A percentile compares a stretch with the other conserved stretches of the same genome.
Conservation (phyloP, 2,888 invertebrate genomes). For the Lasioglossum oenotherae region DNA sequence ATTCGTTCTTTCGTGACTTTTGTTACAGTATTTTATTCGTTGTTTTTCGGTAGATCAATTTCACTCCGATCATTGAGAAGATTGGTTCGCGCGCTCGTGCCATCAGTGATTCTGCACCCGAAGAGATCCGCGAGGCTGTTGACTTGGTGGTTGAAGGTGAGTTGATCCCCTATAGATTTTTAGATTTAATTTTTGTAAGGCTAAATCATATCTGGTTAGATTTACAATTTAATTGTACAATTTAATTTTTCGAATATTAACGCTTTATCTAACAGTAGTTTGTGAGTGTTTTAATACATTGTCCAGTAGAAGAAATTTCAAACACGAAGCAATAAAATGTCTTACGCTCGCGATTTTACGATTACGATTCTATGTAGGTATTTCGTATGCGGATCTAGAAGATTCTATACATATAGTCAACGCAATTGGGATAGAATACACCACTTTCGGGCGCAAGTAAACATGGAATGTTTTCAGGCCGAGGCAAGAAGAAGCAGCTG, state of each 20-base stretch:
- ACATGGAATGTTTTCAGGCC: conserved; percentile 80
- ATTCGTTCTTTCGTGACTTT: neutral
- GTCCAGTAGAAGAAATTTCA: neutral
- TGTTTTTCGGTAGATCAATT: conserved; percentile 76
- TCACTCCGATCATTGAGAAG: conserved; percentile 81
- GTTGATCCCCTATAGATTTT: neutral
- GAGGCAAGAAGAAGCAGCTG: conserved; percentile 87
- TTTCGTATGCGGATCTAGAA: neutral
- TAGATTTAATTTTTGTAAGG: neutral
- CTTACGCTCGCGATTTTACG: neutral
- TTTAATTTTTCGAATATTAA: neutral
- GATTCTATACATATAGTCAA: neutral
- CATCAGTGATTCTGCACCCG: conserved; percentile 86
- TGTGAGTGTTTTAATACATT: too few relatives aligned
- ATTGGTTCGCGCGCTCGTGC: conserved; percentile 83
- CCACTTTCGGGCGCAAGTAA: neutral
- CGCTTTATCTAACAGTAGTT: neutral
- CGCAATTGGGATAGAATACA: neutral
- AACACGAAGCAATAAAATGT: neutral
- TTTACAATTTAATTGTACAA: too few relatives aligned
- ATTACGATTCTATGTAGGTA: neutral
- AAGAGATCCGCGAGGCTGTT: conserved; percentile 86
- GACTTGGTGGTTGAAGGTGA: conserved; percentile 86
- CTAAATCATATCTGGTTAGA: neutral
- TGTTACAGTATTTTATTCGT: neutral